Conservation (phyloP, 2,797 vertebrate genomes). For the Premnoplex brunnescens region DNA sequence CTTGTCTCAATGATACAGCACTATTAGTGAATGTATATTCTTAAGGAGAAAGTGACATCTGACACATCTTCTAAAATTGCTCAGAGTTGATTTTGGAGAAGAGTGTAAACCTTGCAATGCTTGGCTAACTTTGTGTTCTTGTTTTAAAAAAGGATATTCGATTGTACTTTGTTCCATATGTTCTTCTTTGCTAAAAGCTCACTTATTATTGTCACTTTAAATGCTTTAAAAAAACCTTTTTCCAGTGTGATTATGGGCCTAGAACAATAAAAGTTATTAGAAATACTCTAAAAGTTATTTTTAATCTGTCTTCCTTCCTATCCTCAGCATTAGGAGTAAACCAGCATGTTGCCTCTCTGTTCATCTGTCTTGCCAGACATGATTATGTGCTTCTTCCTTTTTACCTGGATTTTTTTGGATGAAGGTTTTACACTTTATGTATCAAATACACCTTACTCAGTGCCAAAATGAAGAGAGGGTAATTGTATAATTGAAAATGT, state of each 20-base stretch:
- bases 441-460: not conserved
- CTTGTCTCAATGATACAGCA: not conserved
- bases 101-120: not conserved
- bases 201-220: not conserved
- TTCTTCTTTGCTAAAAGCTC: not conserved
- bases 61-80: not conserved
- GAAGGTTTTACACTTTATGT: not conserved
- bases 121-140: not conserved
- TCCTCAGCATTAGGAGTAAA: not conserved
- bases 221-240: not conserved
- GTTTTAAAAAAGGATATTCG: not conserved
- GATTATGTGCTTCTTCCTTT: not conserved
- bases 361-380: not conserved
- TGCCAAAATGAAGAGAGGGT: not conserved
- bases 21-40: not conserved
- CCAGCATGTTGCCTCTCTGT: not conserved
- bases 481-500: not conserved
- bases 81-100: not conserved
- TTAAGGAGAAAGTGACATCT: not conserved
- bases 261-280: not conserved
- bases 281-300: not conserved
- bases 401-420: not conserved
- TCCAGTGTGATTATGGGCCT: not conserved
- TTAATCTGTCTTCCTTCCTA: not conserved
- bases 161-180: not conserved